Percentiles rank a stretch among this genome's conserved stretches.
Conservation (phyloP, 2,888 invertebrate species). For the Plagodis dolabraria region DNA sequence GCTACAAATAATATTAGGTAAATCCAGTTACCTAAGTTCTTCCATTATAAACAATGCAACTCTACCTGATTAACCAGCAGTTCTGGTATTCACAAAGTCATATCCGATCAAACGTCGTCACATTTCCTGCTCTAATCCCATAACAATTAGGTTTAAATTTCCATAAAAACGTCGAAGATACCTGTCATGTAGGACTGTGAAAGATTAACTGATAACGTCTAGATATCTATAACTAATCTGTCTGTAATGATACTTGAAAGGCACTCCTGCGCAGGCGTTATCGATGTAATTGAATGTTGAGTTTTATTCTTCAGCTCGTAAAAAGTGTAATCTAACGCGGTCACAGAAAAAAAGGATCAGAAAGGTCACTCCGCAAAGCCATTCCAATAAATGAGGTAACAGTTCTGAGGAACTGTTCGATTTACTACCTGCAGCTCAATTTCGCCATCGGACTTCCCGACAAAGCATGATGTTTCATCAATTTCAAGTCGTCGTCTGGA, state of each 20-base stretch:
- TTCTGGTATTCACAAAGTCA: background rate
- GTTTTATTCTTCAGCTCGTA: background rate
- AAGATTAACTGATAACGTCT: slow-evolving; percentile 60
- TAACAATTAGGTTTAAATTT: slow-evolving; percentile 18
- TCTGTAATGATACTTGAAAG: slow-evolving; percentile 34
- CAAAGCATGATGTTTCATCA: too few relatives aligned
- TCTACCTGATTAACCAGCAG: slow-evolving; percentile 3
- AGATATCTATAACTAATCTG: slow-evolving; percentile 36
- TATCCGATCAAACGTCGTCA: too few relatives aligned
- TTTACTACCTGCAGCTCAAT: too few relatives aligned
- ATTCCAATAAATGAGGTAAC: too few relatives aligned
- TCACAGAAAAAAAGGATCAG: too few relatives aligned
- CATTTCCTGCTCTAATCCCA: slow-evolving; percentile 6
- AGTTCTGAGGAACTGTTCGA: too few relatives aligned
- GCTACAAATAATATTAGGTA: too few relatives aligned
- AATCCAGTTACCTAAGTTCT: background rate
- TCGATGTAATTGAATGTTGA: slow-evolving; percentile 23
- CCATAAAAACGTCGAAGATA: background rate
- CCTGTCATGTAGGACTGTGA: slow-evolving; percentile 8
- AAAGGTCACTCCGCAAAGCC: too few relatives aligned
- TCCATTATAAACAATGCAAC: slow-evolving; percentile 11
- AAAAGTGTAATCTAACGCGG: background rate
- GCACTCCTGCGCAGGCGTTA: slow-evolving; percentile 35
- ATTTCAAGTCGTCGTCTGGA: too few relatives aligned
- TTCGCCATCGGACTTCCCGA: too few relatives aligned